Percentiles rank a stretch among this genome's conserved stretches.
Conservation (phyloP, 2,113 vertebrate species). For the Melanostigma gelatinosum region DNA sequence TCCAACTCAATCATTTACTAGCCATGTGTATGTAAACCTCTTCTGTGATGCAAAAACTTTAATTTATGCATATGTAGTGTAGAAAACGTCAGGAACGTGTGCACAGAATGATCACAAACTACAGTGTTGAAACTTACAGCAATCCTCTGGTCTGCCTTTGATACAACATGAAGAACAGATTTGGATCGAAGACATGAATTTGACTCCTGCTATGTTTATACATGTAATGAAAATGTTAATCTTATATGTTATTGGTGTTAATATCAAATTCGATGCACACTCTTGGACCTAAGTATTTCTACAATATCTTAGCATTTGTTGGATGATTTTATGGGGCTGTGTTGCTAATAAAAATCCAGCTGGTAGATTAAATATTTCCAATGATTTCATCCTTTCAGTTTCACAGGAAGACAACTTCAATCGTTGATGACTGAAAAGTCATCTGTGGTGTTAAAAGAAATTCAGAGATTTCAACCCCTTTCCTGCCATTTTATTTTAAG, state of each 20-base stretch:
- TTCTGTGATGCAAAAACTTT: slow-evolving; percentile 75
- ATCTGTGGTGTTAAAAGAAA: background rate
- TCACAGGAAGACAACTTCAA: background rate
- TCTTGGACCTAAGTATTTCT: slow-evolving; percentile 87
- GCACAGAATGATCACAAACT: slow-evolving; percentile 39
- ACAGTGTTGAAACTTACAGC: slow-evolving; percentile 21
- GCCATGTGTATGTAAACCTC: slow-evolving; percentile 66
- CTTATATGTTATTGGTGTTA: slow-evolving; percentile 57
- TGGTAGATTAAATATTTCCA: slow-evolving; percentile 76
- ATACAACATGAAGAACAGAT: slow-evolving; percentile 83
- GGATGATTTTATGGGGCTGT: slow-evolving; percentile 85
- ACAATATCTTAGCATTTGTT: slow-evolving; percentile 82
- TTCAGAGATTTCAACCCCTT: background rate
- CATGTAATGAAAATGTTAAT: slow-evolving; percentile 59
- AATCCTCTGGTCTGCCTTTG: slow-evolving; percentile 73
- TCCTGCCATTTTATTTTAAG: fast-evolving
- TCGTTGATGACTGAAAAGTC: background rate
- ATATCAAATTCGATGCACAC: slow-evolving; percentile 60
- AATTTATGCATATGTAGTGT: slow-evolving; percentile 81
- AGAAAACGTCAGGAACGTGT: slow-evolving; percentile 52
- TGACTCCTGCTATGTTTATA: slow-evolving; percentile 72
- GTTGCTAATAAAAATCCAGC: slow-evolving; percentile 95
- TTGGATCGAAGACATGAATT: slow-evolving; percentile 75
- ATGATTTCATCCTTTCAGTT: slow-evolving; percentile 5
- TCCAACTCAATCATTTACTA: slow-evolving; percentile 62